Percentiles rank a stretch among this genome's conserved stretches.
Evolutionary conservation across 2,113 vertebrate species (phyloP).

Genomic region (Tor tambroides): DNA sequence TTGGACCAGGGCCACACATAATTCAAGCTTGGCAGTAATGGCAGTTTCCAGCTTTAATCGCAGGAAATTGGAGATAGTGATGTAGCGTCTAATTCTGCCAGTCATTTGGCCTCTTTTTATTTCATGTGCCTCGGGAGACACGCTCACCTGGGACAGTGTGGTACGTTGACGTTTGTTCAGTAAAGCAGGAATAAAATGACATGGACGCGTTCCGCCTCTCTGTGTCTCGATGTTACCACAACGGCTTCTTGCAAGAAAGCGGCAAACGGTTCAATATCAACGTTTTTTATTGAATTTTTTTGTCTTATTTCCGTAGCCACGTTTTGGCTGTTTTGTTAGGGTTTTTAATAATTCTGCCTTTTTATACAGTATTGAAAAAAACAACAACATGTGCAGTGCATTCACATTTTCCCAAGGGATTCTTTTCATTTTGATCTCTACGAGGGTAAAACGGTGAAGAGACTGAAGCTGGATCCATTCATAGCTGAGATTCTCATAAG

Average conservation of each 20-base stretch:
- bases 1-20: conserved; percentile 10
- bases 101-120: conserved; percentile 16
- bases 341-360: conserved; percentile 86
- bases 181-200: background rate
- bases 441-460: conserved; percentile 90
- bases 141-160: background rate
- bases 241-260: conserved; percentile 31
- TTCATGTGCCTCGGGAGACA: background rate
- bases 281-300: conserved; percentile 61
- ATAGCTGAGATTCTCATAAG: conserved; percentile 67
- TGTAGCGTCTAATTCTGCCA: conserved; percentile 3
- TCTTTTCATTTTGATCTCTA: conserved; percentile 86
- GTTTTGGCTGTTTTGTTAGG: conserved; percentile 70
- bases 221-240: background rate
- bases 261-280: conserved; percentile 60
- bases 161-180: background rate
- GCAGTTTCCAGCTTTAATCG: conserved; percentile 14
- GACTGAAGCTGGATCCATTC: conserved; percentile 90
- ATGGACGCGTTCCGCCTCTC: background rate
- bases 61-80: conserved; percentile 34
- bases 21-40: conserved; percentile 29
- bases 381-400: conserved; percentile 81
- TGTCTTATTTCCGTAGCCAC: conserved; percentile 68
- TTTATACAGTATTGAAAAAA: conserved; percentile 89
- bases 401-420: conserved; percentile 98